phyloP scores from a whole-genome alignment of 2,888 invertebrate species.

The Caenorhabditis zanzibari region DNA sequence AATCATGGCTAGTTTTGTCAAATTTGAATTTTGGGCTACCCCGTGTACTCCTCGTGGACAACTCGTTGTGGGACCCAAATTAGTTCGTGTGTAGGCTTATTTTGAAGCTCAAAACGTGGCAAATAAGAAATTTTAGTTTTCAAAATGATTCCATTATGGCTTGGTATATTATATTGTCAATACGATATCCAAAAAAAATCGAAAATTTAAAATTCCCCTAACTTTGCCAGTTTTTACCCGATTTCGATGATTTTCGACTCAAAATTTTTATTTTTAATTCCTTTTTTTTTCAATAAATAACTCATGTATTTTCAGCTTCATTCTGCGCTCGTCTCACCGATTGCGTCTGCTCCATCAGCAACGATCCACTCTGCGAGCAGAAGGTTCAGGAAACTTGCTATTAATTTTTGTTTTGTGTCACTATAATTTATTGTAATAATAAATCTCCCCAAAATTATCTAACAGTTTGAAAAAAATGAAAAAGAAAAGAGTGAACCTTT shows the following conservation, averaged over 20 bases:
- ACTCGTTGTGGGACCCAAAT: too few species aligned
- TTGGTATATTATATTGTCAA: too few species aligned
- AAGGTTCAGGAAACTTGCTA: conserved; percentile 58
- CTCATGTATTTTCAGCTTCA: conserved; percentile 43
- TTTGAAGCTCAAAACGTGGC: too few species aligned
- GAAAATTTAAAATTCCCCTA: not conserved
- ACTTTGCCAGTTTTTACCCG: not conserved
- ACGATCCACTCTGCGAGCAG: conserved; percentile 50
- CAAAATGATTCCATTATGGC: too few species aligned
- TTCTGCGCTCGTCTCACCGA: conserved; percentile 61
- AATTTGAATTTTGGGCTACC: not conserved
- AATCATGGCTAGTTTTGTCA: not conserved
- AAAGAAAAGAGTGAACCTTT: too few species aligned
- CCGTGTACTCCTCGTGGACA: too few species aligned
- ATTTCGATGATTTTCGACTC: not conserved
- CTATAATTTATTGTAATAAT: not conserved
- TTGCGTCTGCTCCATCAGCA: conserved; percentile 65
- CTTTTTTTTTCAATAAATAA: not conserved
- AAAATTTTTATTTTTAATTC: not conserved
- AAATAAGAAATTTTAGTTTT: too few species aligned
- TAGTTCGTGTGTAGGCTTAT: too few species aligned
- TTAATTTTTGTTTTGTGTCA: conserved; percentile 2
- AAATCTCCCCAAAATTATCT: not conserved
- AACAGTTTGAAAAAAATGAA: too few species aligned
- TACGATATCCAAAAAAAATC: too few species aligned